These are phyloP conservation scores for Sylvia borin DNA, from an alignment of 2,797 vertebrate species.

Conservation along the genomic window DNA sequence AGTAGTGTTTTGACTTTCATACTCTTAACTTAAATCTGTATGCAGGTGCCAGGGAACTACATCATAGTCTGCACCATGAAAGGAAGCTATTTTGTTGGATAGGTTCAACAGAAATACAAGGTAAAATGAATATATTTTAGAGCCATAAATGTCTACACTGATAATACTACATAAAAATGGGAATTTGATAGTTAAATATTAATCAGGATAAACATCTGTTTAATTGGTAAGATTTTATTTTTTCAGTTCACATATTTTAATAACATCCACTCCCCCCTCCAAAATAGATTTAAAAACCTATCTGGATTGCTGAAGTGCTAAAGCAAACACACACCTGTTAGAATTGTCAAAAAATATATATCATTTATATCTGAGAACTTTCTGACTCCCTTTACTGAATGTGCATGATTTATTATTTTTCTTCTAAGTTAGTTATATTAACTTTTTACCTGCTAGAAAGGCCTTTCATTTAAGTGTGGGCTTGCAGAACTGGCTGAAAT, in stretches of 20 bases:
- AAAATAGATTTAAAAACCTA: not conserved
- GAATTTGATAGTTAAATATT: conserved; percentile 35
- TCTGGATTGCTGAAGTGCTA: conserved; percentile 31
- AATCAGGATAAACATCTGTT: conserved; percentile 26
- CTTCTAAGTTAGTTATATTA: conserved; percentile 52
- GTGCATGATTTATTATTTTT: conserved; percentile 58
- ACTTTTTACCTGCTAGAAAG: conserved; percentile 59
- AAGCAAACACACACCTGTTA: conserved; percentile 46
- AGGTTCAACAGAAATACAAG: not conserved
- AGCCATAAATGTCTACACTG: conserved; percentile 25
- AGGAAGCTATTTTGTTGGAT: conserved; percentile 23
- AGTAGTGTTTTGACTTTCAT: conserved; percentile 16
- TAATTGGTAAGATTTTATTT: conserved; percentile 11
- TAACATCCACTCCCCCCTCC: accelerated
- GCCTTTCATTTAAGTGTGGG: conserved; percentile 42
- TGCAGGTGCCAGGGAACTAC: conserved; percentile 4
- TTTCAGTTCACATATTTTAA: conserved; percentile 22
- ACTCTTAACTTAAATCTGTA: conserved; percentile 4
- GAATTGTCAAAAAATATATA: conserved; percentile 28
- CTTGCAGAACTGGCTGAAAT: conserved; percentile 31
- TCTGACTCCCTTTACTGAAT: conserved; percentile 21
- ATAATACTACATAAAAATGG: not conserved
- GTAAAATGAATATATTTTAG: conserved; percentile 33
- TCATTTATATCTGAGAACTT: conserved; percentile 24
- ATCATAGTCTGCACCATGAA: conserved; percentile 40